Base-by-base conservation (phyloP, 2,113 vertebrate genomes). In the Catharus minimus region DNA sequence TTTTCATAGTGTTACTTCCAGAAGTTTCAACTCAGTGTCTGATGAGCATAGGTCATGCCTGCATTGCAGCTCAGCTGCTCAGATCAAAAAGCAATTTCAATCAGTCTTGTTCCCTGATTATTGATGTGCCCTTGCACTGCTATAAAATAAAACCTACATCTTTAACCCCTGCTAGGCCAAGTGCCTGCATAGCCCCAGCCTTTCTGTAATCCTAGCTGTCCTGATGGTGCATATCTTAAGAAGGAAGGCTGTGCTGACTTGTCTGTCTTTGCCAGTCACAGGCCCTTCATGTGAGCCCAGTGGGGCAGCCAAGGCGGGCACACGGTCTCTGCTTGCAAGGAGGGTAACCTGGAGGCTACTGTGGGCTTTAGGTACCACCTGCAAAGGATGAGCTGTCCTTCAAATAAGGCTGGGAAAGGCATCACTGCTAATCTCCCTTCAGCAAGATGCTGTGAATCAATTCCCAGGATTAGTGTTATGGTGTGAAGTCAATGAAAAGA, bases 251-350 rank as follows among this genome's bases (percentile, higher is more conserved):
- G 39, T 56, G 41, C 49, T 76, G 55, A 56, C 10, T 52, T 50
- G 4, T 26, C 49, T 67, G 53, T 24, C 17, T 71, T 47, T 79
- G 39, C 10, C 53, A 86, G 66, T n/a, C 72, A 60, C 1, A 1
- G 32, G 26, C 9, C n/a, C 23, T 60, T 76, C 4, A 0, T 30
- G 46, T 0, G 5, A 82, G 18, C 58, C 49, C 58, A 60, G 3
- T 0, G 0, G 36, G 33, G 33, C 33, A 71, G 86, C 14, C 5
- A 5, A 79, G 30, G 36, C 43, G 57, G 56, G 49, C 26, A 50
- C 3, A 1, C 0, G 0, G 20, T 58, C n/a, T 69, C 61, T 71
- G 43, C 43, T 22, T 50, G 71, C 0, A 1, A 18, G 26, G 19
- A 60, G 55, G 14, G 27, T 13, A 36, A 9, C 56, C 50, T 44